Conservation (phyloP, 2,797 vertebrate species). For the Pachyuromys duprasi region DNA sequence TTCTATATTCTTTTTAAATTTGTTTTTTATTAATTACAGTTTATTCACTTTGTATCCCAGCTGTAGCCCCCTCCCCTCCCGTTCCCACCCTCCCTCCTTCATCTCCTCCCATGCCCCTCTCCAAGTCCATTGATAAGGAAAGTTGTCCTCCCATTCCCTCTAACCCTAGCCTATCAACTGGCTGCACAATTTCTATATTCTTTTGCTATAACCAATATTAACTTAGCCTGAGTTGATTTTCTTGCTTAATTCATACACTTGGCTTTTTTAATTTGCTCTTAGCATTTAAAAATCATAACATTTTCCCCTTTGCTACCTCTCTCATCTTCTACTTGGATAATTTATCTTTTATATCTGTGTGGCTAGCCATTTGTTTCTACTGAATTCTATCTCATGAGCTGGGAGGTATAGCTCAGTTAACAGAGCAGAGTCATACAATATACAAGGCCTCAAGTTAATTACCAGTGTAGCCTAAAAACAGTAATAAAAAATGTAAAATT, state of each 20-base stretch:
- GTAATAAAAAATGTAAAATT: neutral
- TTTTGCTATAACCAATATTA: neutral
- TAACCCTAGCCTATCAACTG: too few species aligned
- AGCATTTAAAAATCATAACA: neutral
- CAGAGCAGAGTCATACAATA: neutral
- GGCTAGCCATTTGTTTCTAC: slow-evolving; percentile 27
- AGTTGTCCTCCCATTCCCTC: too few species aligned
- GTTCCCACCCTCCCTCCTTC: too few species aligned
- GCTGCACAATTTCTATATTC: too few species aligned
- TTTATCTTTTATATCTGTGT: neutral
- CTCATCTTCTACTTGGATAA: neutral
- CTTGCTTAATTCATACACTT: neutral
- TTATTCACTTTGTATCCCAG: too few species aligned
- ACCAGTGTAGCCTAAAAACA: neutral
- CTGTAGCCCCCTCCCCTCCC: too few species aligned
- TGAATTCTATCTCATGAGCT: neutral
- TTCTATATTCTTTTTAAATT: too few species aligned
- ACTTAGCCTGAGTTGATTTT: slow-evolving; percentile 17
- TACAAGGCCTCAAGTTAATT: neutral
- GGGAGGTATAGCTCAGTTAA: neutral
- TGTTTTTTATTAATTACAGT: too few species aligned
- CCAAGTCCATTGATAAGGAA: too few species aligned
- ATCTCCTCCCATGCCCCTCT: too few species aligned
- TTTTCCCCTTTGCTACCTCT: neutral
- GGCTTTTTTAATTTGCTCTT: slow-evolving; percentile 56